Base-by-base conservation (phyloP, 1,140 invertebrate genomes). In the Drosophila asahinai region DNA sequence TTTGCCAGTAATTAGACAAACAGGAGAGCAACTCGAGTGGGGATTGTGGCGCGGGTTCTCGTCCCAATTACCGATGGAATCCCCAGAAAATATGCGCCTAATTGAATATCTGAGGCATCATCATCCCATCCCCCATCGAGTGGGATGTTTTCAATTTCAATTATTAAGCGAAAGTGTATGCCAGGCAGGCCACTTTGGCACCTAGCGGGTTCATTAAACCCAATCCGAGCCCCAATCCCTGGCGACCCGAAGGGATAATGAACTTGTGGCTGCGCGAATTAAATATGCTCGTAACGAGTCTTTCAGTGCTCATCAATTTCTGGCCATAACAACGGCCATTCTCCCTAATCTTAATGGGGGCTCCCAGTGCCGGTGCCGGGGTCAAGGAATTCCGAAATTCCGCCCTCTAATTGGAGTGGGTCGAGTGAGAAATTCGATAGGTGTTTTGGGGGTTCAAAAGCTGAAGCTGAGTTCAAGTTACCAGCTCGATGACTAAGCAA, bases 121-220 rank as follows among this genome's bases (percentile, higher is more conserved):
- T 63, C 59, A 9, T 14, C n/a, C 14, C 27, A 5, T 25, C 30
- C 30, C 30, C 3, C 40, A 42, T n/a, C 61, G 59, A 54, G 73
- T 47, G 43, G 43, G 74, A 83, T 86, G 75, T 83, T 86, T 86
- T 87, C 84, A 84, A 81, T 87, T 89, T 89, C 84, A 87, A 89
- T 87, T 89, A 87, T 84, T 89, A 43, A 45, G 45, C 45, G 51
- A 61, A 80, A 84, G 72, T 77, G 61, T 45, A 67, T 38, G 30
- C 68, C 68, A 30, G 52, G 65, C 70, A 71, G 47, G 57, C 77
- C 79, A 79, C 79, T 79, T 82, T 86, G 81, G 77, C 81, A 84
- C 84, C 84, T 89, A 72, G 73, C 42, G 63, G 83, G 84, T 87
- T 87, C 86, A 87, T 89, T 84, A 87, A 89, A 87, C 84, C 51